These are phyloP conservation scores for Drosophila kikkawai DNA, from an alignment of 1,140 invertebrate species.

Conservation along the genomic window DNA sequence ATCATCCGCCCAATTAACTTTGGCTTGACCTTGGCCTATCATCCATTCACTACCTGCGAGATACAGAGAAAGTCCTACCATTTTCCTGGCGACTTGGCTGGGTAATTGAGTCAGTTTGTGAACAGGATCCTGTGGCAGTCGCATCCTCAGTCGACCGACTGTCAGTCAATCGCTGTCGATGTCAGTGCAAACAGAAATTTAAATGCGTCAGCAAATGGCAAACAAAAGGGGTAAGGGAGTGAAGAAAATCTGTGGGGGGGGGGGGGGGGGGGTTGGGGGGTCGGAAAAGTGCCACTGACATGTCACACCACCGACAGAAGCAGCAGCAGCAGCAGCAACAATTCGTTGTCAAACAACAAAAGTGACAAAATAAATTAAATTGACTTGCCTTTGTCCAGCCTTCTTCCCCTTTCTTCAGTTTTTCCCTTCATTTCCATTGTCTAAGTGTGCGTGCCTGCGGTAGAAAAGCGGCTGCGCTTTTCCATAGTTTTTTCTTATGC, in stretches of 20 bases:
- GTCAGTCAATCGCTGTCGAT: slow-evolving; percentile 62
- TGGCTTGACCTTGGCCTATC: slow-evolving; percentile 18
- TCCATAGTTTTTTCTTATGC: slow-evolving; percentile 56
- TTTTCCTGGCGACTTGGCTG: background rate
- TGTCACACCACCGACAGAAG: slow-evolving; percentile 35
- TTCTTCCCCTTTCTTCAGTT: background rate
- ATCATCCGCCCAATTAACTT: slow-evolving; percentile 24
- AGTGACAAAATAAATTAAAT: slow-evolving; percentile 83
- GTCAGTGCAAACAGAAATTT: slow-evolving; percentile 71
- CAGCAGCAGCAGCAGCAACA: slow-evolving; percentile 40
- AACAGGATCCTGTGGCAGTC: slow-evolving; percentile 19
- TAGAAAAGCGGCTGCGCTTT: slow-evolving; percentile 58
- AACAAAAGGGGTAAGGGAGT: slow-evolving; percentile 40
- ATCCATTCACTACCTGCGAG: background rate
- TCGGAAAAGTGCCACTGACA: slow-evolving; percentile 24
- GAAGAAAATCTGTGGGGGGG: background rate
- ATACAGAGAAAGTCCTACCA: background rate
- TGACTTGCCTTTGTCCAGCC: slow-evolving; percentile 59
- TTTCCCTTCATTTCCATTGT: slow-evolving; percentile 19
- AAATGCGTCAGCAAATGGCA: slow-evolving; percentile 77
- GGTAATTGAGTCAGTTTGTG: slow-evolving; percentile 44
- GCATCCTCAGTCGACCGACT: slow-evolving; percentile 27
- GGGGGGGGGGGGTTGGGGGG: background rate
- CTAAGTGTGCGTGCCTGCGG: slow-evolving; percentile 46
- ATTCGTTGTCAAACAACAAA: slow-evolving; percentile 73